These are phyloP conservation scores for Picus viridis DNA, from an alignment of 2,797 vertebrate genomes.

Conservation along the genomic window DNA sequence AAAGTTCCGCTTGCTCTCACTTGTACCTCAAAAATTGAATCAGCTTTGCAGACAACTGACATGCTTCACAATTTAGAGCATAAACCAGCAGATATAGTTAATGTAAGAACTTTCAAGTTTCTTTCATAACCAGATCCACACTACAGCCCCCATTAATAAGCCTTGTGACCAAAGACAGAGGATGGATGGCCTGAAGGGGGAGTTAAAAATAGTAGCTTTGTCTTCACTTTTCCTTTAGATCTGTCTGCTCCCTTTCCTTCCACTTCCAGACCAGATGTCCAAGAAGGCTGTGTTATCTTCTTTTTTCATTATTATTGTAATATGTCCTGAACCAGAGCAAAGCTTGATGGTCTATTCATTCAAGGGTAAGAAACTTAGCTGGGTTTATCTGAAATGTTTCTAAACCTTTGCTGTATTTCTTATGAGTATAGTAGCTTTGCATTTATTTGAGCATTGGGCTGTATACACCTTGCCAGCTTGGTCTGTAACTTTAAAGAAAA, in stretches of 20 bases:
- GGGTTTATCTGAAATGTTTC: background rate
- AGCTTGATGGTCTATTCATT: background rate
- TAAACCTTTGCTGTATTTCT: background rate
- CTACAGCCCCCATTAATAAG: background rate
- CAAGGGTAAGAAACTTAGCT: background rate
- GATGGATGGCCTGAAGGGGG: fast-evolving
- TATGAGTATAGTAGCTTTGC: background rate
- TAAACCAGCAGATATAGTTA: too few species aligned
- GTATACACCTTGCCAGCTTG: background rate
- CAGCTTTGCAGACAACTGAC: background rate
- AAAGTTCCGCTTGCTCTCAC: background rate
- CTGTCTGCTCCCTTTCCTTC: background rate
- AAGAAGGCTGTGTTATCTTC: background rate
- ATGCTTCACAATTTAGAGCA: background rate
- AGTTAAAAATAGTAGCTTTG: fast-evolving
- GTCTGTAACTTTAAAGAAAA: background rate
- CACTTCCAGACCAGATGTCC: background rate
- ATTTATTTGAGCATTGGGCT: background rate
- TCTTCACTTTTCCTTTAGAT: background rate
- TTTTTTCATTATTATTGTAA: too few species aligned
- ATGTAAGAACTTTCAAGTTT: background rate
- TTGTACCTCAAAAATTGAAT: background rate
- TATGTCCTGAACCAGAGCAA: background rate
- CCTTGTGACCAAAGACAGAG: background rate
- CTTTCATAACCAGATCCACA: background rate